Evolutionary conservation across 2,113 vertebrate species (phyloP).

Genomic region (Charadrius vociferus): DNA sequence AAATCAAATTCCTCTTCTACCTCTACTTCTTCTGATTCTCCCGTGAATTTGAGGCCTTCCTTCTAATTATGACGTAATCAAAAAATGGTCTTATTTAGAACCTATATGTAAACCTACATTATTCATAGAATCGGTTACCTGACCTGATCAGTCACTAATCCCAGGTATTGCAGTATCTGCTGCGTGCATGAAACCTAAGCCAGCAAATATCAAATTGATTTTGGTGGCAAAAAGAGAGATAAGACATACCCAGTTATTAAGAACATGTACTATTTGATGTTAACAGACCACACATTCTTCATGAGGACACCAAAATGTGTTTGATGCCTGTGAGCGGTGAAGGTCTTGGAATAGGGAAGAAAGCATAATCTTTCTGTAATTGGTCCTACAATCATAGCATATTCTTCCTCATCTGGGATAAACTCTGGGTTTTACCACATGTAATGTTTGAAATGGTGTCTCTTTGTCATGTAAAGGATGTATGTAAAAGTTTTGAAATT

Average conservation of each 20-base stretch:
- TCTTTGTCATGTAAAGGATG: not conserved
- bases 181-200: not conserved
- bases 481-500: not conserved
- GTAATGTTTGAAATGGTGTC: not conserved
- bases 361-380: not conserved
- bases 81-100: not conserved
- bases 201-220: not conserved
- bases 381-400: not conserved
- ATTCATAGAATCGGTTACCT: not conserved
- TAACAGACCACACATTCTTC: not conserved
- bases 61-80: not conserved
- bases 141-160: not conserved
- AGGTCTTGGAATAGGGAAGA: not conserved
- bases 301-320: not conserved
- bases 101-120: not conserved
- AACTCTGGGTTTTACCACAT: not conserved
- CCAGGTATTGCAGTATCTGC: not conserved
- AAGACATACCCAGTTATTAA: not conserved
- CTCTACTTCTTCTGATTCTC: not conserved
- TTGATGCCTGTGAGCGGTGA: not conserved
- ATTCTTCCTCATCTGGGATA: not conserved
- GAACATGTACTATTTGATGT: not conserved
- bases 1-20: not conserved
- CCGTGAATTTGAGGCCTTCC: not conserved
- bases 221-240: not conserved